These are phyloP conservation scores for Cepaea nemoralis DNA, from an alignment of 1,140 invertebrate genomes.

Conservation along the genomic window DNA sequence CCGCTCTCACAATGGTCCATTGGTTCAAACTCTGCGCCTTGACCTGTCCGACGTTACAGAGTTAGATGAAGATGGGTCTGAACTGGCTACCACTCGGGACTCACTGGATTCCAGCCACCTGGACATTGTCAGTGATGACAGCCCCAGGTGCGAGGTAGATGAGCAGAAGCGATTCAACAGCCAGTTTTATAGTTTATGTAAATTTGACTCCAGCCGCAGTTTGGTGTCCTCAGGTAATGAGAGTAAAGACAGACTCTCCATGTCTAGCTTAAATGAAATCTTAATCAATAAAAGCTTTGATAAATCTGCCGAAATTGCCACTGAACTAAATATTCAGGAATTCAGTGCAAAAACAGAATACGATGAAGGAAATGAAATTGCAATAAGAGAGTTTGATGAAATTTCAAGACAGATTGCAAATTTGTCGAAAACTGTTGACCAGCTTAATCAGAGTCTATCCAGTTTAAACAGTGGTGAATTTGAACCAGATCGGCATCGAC, in stretches of 20 bases:
- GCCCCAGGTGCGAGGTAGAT: constrained; percentile 42
- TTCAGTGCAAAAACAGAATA: not conserved
- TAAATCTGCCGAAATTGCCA: constrained; percentile 12
- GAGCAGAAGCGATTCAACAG: constrained; percentile 59
- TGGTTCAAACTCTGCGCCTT: constrained; percentile 14
- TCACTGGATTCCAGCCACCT: constrained; percentile 16
- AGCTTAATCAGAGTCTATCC: constrained; percentile 61
- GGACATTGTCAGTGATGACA: constrained; percentile 45
- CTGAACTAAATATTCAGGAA: not conserved
- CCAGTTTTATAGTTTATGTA: constrained; percentile 64
- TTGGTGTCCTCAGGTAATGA: constrained; percentile 50
- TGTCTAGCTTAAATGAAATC: constrained; percentile 29
- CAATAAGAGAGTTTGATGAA: constrained; percentile 59
- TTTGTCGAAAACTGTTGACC: constrained; percentile 65
- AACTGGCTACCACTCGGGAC: constrained; percentile 1
- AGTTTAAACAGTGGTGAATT: constrained; percentile 61
- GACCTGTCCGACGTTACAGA: constrained; percentile 40
- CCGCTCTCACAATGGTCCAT: not conserved
- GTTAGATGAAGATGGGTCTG: constrained; percentile 34
- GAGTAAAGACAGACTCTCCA: constrained; percentile 39
- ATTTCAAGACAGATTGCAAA: constrained; percentile 63
- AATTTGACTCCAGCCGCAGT: constrained; percentile 57
- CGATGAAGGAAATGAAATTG: constrained; percentile 33
- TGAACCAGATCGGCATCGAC: constrained; percentile 29
- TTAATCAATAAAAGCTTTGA: constrained; percentile 36